Percentiles rank a stretch among this genome's conserved stretches.
Conservation (phyloP, 2,113 vertebrate species). For the Plotosus lineatus region DNA sequence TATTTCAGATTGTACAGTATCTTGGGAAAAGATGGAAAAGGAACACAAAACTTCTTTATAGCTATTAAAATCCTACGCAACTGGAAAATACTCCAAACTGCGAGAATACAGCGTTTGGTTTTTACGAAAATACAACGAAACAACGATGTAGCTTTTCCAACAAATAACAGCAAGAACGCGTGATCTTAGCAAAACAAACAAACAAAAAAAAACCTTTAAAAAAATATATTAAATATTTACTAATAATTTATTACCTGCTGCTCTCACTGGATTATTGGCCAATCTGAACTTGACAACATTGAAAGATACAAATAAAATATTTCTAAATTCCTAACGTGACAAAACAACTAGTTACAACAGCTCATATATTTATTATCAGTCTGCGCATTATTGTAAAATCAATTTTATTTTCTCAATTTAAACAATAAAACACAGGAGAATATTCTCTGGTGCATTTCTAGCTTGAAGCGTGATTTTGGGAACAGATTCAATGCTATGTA, state of each 20-base stretch:
- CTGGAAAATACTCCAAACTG: neutral
- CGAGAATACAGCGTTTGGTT: neutral
- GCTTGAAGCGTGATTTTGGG: neutral
- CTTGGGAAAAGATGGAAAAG: neutral
- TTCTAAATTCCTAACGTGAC: neutral
- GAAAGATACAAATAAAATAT: neutral
- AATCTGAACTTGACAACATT: neutral
- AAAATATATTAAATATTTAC: too few species aligned
- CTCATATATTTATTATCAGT: too few species aligned
- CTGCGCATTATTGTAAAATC: neutral
- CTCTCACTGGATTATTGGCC: neutral
- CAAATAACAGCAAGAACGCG: neutral
- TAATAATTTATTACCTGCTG: neutral
- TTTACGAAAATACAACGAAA: neutral
- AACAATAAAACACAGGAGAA: neutral
- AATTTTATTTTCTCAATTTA: neutral
- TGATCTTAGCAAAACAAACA: neutral
- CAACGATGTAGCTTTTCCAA: neutral
- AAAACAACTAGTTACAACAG: too few species aligned
- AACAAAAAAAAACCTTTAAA: neutral
- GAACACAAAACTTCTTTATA: neutral
- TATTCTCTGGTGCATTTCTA: neutral
- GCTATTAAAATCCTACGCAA: neutral
- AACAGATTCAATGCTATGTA: neutral
- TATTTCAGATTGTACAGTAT: neutral